Conservation (phyloP, 2,888 invertebrate species). For the Drosophila villosipedis region DNA sequence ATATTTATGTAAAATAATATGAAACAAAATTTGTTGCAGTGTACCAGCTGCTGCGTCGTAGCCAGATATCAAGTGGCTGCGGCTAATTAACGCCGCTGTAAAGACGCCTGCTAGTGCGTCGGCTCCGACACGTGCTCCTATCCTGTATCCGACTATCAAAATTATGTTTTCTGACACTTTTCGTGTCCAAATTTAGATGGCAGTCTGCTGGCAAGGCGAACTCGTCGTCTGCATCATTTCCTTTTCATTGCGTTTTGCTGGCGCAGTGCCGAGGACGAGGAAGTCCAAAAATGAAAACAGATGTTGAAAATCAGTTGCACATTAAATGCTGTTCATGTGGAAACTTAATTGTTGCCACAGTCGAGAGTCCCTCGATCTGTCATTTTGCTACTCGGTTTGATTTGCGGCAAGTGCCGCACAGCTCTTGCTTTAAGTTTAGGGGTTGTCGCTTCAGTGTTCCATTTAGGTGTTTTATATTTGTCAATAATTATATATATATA, state of each 20-base stretch:
- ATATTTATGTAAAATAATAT: too few species aligned
- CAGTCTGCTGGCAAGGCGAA: conserved; percentile 7
- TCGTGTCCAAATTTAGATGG: conserved; percentile 69
- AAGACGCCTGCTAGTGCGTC: conserved; percentile 43
- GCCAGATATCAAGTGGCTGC: conserved; percentile 69
- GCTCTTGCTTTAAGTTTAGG: conserved; percentile 22
- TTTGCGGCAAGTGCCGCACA: conserved; percentile 57
- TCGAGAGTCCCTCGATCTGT: conserved; percentile 60
- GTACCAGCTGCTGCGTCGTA: conserved; percentile 42
- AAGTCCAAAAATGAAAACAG: conserved; percentile 82
- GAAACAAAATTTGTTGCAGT: neutral
- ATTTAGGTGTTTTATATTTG: conserved; percentile 56
- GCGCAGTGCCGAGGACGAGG: conserved; percentile 41
- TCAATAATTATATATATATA: conserved; percentile 44
- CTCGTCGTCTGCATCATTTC: conserved; percentile 72
- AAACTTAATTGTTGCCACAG: conserved; percentile 83
- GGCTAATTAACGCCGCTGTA: conserved; percentile 81
- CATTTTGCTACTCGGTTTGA: conserved; percentile 53
- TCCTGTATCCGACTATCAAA: conserved; percentile 50
- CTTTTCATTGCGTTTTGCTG: conserved; percentile 64
- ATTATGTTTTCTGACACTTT: conserved; percentile 74
- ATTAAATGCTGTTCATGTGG: conserved; percentile 83
- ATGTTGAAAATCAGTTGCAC: conserved; percentile 84
- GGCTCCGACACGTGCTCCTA: conserved; percentile 63
- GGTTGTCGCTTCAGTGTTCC: conserved; percentile 40